Percentiles rank a stretch among this genome's conserved stretches.
Conservation (phyloP, 1,140 invertebrate genomes). For the Hirudo medicinalis region DNA sequence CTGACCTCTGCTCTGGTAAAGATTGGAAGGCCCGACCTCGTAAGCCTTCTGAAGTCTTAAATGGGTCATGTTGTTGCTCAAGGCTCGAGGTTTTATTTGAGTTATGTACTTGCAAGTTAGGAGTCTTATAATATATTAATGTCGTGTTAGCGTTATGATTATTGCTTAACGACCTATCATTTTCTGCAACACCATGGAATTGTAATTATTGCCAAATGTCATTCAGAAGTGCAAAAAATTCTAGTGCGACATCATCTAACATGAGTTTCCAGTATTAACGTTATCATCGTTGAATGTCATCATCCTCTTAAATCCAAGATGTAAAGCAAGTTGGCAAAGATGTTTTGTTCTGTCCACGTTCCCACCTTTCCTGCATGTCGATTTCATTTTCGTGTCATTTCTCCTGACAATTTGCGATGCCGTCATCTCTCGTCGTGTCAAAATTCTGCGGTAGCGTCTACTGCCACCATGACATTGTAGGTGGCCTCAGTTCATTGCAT, state of each 20-base stretch:
- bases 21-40: not conserved
- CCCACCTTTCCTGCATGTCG: not conserved
- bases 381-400: too few relatives aligned
- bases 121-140: not conserved
- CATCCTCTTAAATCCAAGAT: too few relatives aligned
- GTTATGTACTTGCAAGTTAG: not conserved
- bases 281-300: too few relatives aligned
- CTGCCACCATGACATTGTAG: too few relatives aligned
- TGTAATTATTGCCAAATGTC: not conserved
- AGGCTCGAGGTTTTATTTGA: not conserved
- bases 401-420: too few relatives aligned
- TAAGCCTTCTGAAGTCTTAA: not conserved
- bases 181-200: not conserved
- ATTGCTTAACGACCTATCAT: not conserved
- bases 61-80: not conserved
- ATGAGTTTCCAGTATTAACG: too few relatives aligned
- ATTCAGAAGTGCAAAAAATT: not conserved
- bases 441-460: too few relatives aligned
- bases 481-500: too few relatives aligned
- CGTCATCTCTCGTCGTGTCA: too few relatives aligned
- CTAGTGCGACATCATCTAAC: too few relatives aligned
- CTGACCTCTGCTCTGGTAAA: not conserved
- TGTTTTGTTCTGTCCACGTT: not conserved
- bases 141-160: not conserved
- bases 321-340: not conserved